Evolutionary conservation across 2,113 vertebrate genomes (phyloP).

Genomic region (Psilopsiagon aurifrons): DNA sequence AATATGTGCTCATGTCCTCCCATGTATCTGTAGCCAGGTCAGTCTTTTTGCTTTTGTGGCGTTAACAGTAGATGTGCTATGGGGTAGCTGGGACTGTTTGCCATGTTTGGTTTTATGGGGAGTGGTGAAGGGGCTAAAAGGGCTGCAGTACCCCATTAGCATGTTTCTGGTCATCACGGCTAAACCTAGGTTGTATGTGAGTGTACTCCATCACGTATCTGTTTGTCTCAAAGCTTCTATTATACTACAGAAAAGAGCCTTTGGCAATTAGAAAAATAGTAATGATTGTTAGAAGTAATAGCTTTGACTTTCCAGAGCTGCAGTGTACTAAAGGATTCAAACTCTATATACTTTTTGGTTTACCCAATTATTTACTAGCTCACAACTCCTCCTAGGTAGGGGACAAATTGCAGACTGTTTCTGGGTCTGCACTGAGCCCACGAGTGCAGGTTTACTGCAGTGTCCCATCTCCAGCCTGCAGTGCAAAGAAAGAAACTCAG

Average conservation of each 20-base stretch:
- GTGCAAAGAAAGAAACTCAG: not conserved
- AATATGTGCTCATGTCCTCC: not conserved
- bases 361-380: not conserved
- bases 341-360: not conserved
- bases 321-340: not conserved
- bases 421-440: not conserved
- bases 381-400: not conserved
- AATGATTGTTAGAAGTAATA: not conserved
- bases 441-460: not conserved
- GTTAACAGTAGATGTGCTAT: not conserved
- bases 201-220: fast-evolving
- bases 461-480: not conserved
- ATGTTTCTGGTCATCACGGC: not conserved
- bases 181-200: not conserved
- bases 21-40: fast-evolving
- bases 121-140: fast-evolving
- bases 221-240: not conserved
- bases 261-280: not conserved
- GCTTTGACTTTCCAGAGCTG: not conserved
- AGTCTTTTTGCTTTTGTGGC: not conserved
- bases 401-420: not conserved
- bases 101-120: not conserved
- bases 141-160: not conserved
- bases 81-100: not conserved
- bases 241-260: not conserved